Base-by-base conservation (phyloP, 2,888 invertebrate species). In the Tridacna crocea region DNA sequence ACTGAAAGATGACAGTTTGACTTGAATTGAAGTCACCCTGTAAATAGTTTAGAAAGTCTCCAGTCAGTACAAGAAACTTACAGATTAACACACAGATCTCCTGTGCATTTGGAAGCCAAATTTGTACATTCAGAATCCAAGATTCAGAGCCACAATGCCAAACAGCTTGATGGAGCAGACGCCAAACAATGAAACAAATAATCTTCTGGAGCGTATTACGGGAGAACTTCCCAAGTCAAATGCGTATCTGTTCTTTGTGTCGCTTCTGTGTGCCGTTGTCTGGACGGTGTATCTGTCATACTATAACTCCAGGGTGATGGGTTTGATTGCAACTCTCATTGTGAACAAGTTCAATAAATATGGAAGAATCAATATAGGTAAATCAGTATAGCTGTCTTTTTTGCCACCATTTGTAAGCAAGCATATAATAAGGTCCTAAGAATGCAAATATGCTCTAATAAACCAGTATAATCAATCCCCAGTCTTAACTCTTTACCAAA, bases 241-340 rank as follows among this genome's bases (percentile, higher is more conserved):
- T 2, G 82, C 91, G n/a, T 92, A 91, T 76, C 90, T 89, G 88
- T 89, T 93, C 86, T 89, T 93, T 61, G 88, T 92, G n/a, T 91
- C 92, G 11, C 87, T 92, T 24, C 88, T 85, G 11, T 83, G 87
- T 19, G 97, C 97, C 27, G 97, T 98, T 93, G 95, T 96, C 60
- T 99, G 99, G 99, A 96, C 98, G 75, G 97, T 98, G 88, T 99
- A 99, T 95, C 97, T 98, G 92, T 97, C 97, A 0, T 98, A 98
- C 95, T 99, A 99, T 95, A 98, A 98, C 95, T 98, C 98, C 76
- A 96, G 99, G 84, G 96, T 99, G 6, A 96, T 98, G 89, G 99
- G 98, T 47, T 97, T 97, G 93, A 96, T 99, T 91, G 96, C 98
- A 77, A 99, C 99, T 13, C 97, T 97, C 94, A 96, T 98, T 78